A percentile compares a stretch with the other conserved stretches of the same genome.
phyloP scores from a whole-genome alignment of 2,113 vertebrate genomes.

The Pungitius pungitius region DNA sequence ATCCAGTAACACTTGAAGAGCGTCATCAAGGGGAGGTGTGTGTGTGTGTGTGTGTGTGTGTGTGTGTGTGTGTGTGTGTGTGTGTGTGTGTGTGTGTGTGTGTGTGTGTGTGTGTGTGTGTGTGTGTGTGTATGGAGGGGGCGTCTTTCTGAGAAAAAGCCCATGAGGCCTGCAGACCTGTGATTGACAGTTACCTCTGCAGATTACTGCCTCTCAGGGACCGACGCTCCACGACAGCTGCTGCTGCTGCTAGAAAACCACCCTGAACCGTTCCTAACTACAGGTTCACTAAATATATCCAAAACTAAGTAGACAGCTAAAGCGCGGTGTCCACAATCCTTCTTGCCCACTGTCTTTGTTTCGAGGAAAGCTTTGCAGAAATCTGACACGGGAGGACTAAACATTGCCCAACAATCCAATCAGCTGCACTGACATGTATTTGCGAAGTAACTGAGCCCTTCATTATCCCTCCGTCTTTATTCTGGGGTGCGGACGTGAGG shows the following conservation, averaged over 20 bases:
- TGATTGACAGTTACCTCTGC: constrained; percentile 78
- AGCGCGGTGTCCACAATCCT: constrained; percentile 26
- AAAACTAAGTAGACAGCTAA: constrained; percentile 43
- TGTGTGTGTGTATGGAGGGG: constrained; percentile 40
- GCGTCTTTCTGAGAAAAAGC: constrained; percentile 69
- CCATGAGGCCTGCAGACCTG: constrained; percentile 58
- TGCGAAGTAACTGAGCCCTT: constrained; percentile 47
- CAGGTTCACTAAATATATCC: constrained; percentile 56
- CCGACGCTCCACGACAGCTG: constrained; percentile 66
- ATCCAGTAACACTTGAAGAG: constrained; percentile 70
- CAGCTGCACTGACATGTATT: constrained; percentile 36
- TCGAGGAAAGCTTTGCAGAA: constrained; percentile 22
- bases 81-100: constrained; percentile 44
- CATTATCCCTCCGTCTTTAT: constrained; percentile 33
- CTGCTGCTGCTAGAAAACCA: constrained; percentile 67
- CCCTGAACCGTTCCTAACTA: constrained; percentile 56
- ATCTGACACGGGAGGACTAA: constrained; percentile 16
- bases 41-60: constrained; percentile 21
- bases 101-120: constrained; percentile 39
- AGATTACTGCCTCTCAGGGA: constrained; percentile 65
- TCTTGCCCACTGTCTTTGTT: constrained; percentile 20
- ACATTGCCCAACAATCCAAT: constrained; percentile 12
- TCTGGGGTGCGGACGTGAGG: constrained; percentile 64
- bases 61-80: constrained; percentile 47
- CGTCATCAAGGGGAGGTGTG: constrained; percentile 71